A percentile compares a stretch with the other conserved stretches of the same genome.
Conservation (phyloP, 2,113 vertebrate species). For the Mobula hypostoma region DNA sequence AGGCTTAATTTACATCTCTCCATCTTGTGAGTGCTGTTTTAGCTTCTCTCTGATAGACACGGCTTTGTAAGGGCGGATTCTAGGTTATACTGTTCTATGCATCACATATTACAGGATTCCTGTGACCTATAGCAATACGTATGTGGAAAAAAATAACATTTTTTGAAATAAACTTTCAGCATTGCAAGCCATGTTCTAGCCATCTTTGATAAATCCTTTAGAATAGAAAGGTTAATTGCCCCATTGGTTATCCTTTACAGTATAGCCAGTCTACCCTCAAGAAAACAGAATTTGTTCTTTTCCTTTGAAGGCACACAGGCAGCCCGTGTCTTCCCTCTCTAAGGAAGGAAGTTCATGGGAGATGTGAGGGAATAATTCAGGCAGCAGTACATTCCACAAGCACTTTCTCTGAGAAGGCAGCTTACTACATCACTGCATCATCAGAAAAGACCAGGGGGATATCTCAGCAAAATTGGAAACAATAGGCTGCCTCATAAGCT, state of each 20-base stretch:
- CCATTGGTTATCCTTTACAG: background rate
- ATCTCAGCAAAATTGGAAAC: background rate
- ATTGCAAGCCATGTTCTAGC: too few relatives aligned
- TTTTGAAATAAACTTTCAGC: background rate
- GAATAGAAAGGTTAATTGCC: background rate
- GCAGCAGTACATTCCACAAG: background rate
- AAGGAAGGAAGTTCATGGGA: background rate
- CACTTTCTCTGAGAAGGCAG: background rate
- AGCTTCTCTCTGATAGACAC: background rate
- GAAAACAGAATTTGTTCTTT: background rate
- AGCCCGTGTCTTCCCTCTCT: background rate
- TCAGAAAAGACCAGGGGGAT: background rate
- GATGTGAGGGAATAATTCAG: background rate
- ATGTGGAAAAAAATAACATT: background rate
- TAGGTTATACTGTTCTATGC: background rate
- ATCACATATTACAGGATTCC: background rate
- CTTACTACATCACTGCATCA: background rate
- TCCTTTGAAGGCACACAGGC: background rate
- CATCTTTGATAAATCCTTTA: background rate
- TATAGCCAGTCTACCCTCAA: too few relatives aligned
- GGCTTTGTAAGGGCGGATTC: conserved; percentile 22
- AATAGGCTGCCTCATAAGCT: background rate
- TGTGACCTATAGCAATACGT: background rate
- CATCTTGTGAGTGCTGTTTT: conserved; percentile 10
- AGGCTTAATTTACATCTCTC: conserved; percentile 28